Base-by-base conservation (phyloP, 2,797 vertebrate genomes). In the Hybognathus amarus region DNA sequence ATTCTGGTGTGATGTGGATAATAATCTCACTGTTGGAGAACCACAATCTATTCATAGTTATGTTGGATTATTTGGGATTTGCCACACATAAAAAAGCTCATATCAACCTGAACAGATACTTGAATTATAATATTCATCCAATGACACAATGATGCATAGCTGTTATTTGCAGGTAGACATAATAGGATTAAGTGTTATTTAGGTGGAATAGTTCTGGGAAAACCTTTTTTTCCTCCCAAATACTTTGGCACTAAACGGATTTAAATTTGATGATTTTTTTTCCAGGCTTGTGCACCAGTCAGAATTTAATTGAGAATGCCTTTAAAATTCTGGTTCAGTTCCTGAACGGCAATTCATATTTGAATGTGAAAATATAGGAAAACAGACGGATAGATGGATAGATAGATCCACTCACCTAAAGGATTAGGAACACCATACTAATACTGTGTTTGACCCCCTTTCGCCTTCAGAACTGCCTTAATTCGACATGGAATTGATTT, bases 131-230 rank as follows among this genome's bases (percentile, higher is more conserved):
- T 22, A 38, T 77, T 24, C 75, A 63, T 27, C n/a, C 27, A 24
- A 40, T 47, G 24, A 33, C 38, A 33, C 38, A 77, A 64, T 78
- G 76, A 78, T 33, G 40, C 56, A 76, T 76, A 22, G 76, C 40
- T 47, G 59, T 78, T 30, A 64, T 64, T 64, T 77, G 30, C 59
- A 77, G 38, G 33, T 10, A 50, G n/a, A 61, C 1, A 40, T 76
- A 27, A 38, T n/a, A 40, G 36, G n/a, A 56, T 61, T 56, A 75
- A 9, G 30, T 36, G 71, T 75, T 75, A 75, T 77, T 61, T 77
- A 7, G 36, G 54, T 42, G 36, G 13, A 10, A 59, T 76, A 18
- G 36, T 18, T 18, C 36, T n/a, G 71, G 50, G 5, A 17, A 54
- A 74, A 12, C 6, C 5, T 75, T 75, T 33, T 61, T 27, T 36